These are phyloP conservation scores for Parnassius smintheus DNA, from an alignment of 2,888 invertebrate genomes.

Conservation along the genomic window DNA sequence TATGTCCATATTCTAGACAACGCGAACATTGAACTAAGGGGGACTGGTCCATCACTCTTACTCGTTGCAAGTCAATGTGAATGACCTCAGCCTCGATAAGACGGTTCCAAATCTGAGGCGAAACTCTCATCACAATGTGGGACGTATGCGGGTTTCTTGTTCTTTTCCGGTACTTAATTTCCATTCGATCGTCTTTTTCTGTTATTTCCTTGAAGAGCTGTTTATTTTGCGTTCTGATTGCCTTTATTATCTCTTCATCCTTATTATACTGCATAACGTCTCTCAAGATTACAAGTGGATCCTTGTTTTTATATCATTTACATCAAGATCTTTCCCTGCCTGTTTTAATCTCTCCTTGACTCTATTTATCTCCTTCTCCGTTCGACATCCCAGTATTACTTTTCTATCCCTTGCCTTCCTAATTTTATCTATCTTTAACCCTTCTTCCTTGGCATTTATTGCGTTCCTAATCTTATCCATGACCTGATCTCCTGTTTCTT, in stretches of 20 bases:
- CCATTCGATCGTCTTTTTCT: background rate
- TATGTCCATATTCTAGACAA: background rate
- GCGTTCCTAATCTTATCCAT: no score
- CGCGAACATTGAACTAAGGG: no score
- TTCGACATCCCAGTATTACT: no score
- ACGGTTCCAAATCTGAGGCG: no score
- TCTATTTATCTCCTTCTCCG: no score
- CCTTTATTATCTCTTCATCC: slow-evolving; percentile 1
- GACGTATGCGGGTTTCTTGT: no score
- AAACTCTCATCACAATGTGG: no score
- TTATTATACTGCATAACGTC: background rate
- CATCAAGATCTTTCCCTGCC: background rate
- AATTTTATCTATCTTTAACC: no score
- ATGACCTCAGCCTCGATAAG: background rate
- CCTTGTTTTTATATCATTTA: slow-evolving; percentile 1
- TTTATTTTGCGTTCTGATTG: background rate
- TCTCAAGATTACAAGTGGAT: slow-evolving; percentile 2
- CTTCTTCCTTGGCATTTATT: no score
- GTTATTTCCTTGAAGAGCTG: background rate
- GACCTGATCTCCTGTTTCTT: no score
- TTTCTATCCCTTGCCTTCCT: no score
- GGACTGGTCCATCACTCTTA: background rate
- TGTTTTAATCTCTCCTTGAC: background rate
- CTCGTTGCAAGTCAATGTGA: slow-evolving; percentile 5
- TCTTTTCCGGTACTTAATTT: background rate